Conservation (phyloP, 2,113 vertebrate genomes). For the Paradisaea rubra region DNA sequence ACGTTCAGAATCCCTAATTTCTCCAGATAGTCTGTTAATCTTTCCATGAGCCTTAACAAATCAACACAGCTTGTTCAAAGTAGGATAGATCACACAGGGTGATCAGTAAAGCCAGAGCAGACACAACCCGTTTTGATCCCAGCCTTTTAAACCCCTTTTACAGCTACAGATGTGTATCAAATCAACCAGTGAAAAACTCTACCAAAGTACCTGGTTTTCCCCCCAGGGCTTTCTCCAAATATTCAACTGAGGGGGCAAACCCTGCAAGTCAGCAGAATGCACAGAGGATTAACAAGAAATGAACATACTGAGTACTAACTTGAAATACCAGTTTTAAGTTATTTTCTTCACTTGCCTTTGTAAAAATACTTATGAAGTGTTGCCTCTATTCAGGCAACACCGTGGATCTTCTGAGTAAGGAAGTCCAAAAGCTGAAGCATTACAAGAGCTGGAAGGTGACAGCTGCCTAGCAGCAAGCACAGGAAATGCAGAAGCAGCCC, state of each 20-base stretch:
- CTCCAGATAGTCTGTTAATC: background rate
- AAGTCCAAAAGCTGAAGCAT: background rate
- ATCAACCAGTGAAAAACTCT: background rate
- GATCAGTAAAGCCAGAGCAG: background rate
- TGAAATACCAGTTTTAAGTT: background rate
- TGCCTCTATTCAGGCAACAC: background rate
- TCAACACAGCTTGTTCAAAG: background rate
- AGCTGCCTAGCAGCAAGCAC: background rate
- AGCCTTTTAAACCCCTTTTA: background rate
- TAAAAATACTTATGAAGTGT: background rate
- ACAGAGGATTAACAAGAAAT: background rate
- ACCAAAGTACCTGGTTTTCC: background rate
- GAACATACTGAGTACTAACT: background rate
- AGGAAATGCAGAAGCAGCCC: background rate
- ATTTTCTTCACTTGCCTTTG: background rate
- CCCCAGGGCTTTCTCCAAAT: background rate
- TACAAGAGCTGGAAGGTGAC: background rate
- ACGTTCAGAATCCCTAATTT: background rate
- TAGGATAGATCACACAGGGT: background rate
- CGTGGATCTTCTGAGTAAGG: background rate
- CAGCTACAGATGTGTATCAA: background rate
- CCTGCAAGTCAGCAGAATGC: background rate
- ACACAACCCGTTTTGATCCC: background rate
- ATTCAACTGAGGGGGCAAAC: rapidly evolving
- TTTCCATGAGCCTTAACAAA: background rate